Evolutionary conservation across 2,888 invertebrate genomes (phyloP), one percentile per base, ranked within the genome.

Genomic region (Drosophila diplacantha): DNA sequence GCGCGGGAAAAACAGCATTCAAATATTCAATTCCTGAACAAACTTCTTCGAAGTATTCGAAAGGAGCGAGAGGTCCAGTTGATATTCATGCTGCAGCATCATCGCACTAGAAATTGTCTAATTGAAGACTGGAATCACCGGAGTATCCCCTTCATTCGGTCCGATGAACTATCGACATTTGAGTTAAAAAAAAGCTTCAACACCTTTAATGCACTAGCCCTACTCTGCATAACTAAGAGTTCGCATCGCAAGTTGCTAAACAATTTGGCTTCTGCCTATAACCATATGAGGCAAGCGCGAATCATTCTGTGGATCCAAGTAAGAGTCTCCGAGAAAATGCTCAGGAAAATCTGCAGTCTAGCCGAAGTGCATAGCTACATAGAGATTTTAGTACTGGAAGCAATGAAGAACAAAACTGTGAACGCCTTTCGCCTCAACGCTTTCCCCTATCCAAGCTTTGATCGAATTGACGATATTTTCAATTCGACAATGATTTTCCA

Each of bases 401-500:
- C 4, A n/a, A 11, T 5, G 8, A 12, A 7, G 3, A 31, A 16
- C 0, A 3, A n/a, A 11, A 29, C 29, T 14, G 11, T 62, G 5
- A 24, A 0, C 9, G 11, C 14, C 2, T 47, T 60, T 56, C 39
- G 68, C 8, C 24, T 67, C 2, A 38, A 56, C 1, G 50, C 62
- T 3, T 70, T 72, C 52, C 67, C 72, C 3, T 47, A 5, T 0
- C 14, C 62, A 14, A 58, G 7, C 2, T 31, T 74, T 2, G 14
- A 18, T 2, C 34, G 1, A 7, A 16, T 53, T 2, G 0, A 39
- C 24, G 3, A 41, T n/a, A 24, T 14, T 52, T 4, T 8, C 5
- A 8, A 4, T 4, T 6, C 4, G 3, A 3, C 20, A 12, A 1
- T 24, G 2, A 1, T 24, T n/a, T 41, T 24, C 9, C 2, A 38